Base-by-base conservation (phyloP, 2,113 vertebrate genomes). In the Chamaea fasciata region DNA sequence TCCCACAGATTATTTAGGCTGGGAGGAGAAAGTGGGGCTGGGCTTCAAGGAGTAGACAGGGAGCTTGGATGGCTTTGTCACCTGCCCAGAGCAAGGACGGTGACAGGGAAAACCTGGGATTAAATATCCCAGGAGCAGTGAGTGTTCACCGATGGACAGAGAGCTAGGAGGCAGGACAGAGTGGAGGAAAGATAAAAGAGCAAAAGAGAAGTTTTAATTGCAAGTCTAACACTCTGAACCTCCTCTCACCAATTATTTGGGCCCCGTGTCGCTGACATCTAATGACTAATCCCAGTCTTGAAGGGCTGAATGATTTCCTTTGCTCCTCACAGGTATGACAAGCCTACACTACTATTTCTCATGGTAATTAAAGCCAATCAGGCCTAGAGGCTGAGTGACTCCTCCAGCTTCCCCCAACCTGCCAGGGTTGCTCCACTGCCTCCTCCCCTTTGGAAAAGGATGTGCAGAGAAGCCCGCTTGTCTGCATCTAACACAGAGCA, bases 401-500 rank as follows among this genome's bases (percentile, higher is more conserved):
- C 26, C 44, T 78, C 15, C 39, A 82, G 24, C 56, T 64, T 26
- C 5, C 10, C 39, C 22, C 9, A 47, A 15, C 26, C 14, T 21
- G 27, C 11, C 46, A 20, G 20, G 12, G 15, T 46, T 0, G 0
- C 14, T 73, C 52, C 3, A 4, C 2, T 57, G 55, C 35, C 55
- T 16, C 8, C 5, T 59, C 2, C 18, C 26, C 12, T 68, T 47
- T 50, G 62, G 56, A 42, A 76, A 75, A 75, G 20, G 15, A 31
- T 6, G 20, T 65, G 42, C 10, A 79, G 41, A 39, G 53, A 68
- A 82, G 8, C 11, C 23, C 80, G 13, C 11, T 18, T 76, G 41
- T 26, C 74, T 50, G 14, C 10, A 11, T 88, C 53, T 62, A 89
- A 57, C 57, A 52, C 0, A 1, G 19, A 83, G 3, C 41, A 41